Evolutionary conservation across 2,888 invertebrate genomes (phyloP).

Genomic region (Cyclophora punctaria): DNA sequence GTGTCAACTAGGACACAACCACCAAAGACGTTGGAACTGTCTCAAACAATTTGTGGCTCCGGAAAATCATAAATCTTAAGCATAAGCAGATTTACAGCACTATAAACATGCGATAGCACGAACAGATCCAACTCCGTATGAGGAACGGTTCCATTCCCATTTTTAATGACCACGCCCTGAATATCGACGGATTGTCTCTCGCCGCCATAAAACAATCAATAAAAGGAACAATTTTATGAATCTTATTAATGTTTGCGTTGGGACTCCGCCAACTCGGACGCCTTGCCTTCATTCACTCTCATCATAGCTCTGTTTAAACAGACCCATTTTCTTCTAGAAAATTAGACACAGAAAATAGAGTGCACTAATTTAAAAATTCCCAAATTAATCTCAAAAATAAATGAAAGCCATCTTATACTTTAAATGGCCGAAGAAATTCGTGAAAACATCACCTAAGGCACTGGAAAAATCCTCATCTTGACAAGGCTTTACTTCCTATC

Average conservation of each 20-base stretch:
- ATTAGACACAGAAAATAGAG: too few relatives aligned
- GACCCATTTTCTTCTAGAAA: too few relatives aligned
- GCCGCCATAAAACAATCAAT: conserved; percentile 8
- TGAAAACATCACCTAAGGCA: conserved; percentile 29
- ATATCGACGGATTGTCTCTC: conserved; percentile 8
- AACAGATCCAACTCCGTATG: conserved; percentile 30
- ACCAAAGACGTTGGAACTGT: too few relatives aligned
- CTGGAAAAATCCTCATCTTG: conserved; percentile 27
- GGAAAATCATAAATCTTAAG: conserved; percentile 55
- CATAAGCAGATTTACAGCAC: conserved; percentile 59
- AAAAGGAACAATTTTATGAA: neutral
- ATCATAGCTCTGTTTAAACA: neutral
- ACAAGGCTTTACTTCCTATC: conserved; percentile 34
- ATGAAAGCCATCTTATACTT: too few relatives aligned
- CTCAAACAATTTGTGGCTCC: conserved; percentile 34
- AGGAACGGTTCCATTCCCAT: conserved; percentile 19
- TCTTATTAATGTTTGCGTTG: neutral
- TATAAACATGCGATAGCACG: conserved; percentile 62
- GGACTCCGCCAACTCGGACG: too few relatives aligned
- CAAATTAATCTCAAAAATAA: too few relatives aligned
- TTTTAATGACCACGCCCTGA: conserved; percentile 16
- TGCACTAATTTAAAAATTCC: too few relatives aligned
- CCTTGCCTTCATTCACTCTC: neutral
- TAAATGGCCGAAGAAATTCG: conserved; percentile 3
- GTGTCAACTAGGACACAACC: too few relatives aligned